phyloP scores from a whole-genome alignment of 1,140 invertebrate species.

The Scaptomyza montana region DNA sequence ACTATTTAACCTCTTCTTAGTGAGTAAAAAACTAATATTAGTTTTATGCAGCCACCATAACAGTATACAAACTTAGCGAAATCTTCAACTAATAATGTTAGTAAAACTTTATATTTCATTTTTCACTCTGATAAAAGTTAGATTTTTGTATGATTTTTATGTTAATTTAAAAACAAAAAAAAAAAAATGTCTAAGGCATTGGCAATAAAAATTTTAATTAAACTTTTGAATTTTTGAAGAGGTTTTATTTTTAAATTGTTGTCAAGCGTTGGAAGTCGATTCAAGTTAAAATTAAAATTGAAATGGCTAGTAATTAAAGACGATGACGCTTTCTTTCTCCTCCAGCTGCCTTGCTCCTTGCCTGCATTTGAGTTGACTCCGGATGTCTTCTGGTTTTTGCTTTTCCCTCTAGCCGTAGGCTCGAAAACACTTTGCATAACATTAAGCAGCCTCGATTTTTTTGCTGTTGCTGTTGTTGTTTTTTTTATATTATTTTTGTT shows the following conservation, averaged over 20 bases:
- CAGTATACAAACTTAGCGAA: too few species aligned
- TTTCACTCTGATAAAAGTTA: too few species aligned
- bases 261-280: conserved; percentile 67
- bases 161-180: too few species aligned
- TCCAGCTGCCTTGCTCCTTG: neutral
- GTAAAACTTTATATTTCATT: too few species aligned
- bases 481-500: conserved; percentile 43
- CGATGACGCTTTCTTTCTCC: conserved; percentile 48
- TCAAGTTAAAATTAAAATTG: conserved; percentile 76
- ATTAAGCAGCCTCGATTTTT: conserved; percentile 67
- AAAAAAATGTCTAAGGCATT: too few species aligned
- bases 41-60: too few species aligned
- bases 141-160: too few species aligned
- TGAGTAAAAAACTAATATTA: too few species aligned
- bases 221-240: too few species aligned
- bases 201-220: too few species aligned
- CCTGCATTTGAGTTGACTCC: conserved; percentile 22
- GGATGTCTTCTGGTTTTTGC: conserved; percentile 27
- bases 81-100: too few species aligned
- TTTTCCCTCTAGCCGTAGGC: conserved; percentile 57
- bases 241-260: conserved; percentile 28
- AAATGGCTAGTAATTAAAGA: conserved; percentile 80
- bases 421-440: conserved; percentile 77
- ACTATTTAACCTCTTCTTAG: too few species aligned
- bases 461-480: conserved; percentile 18